phyloP scores from a whole-genome alignment of 2,113 vertebrate species.

The Galeopterus variegatus region DNA sequence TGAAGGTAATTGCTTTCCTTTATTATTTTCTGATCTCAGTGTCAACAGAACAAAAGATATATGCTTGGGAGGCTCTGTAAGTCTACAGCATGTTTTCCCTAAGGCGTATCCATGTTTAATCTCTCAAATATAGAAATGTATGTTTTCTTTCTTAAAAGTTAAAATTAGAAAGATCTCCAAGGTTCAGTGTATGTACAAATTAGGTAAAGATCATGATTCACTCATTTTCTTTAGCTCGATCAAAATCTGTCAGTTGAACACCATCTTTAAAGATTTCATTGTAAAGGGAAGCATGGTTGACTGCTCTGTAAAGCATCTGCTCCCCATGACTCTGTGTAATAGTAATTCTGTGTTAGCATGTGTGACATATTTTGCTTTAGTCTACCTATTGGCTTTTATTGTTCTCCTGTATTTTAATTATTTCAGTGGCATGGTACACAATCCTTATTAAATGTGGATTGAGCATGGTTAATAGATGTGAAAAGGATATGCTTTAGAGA shows the following conservation, averaged over 20 bases:
- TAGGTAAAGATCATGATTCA: not conserved
- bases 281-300: not conserved
- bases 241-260: not conserved
- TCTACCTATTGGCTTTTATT: not conserved
- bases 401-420: not conserved
- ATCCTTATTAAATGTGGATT: not conserved
- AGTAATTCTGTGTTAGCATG: not conserved
- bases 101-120: not conserved
- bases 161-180: constrained; percentile 14
- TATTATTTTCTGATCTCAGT: not conserved
- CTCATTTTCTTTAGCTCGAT: not conserved
- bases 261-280: not conserved
- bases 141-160: constrained; percentile 40
- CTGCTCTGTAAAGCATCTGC: not conserved
- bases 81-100: not conserved
- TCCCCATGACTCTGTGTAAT: not conserved
- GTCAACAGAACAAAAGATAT: not conserved
- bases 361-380: not conserved
- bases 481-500: not conserved
- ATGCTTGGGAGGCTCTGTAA: not conserved
- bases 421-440: not conserved
- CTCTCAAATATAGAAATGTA: not conserved
- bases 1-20: not conserved
- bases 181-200: not conserved
- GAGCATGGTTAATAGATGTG: not conserved